Conservation (phyloP, 2,888 invertebrate genomes). For the Ectemnius lituratus region DNA sequence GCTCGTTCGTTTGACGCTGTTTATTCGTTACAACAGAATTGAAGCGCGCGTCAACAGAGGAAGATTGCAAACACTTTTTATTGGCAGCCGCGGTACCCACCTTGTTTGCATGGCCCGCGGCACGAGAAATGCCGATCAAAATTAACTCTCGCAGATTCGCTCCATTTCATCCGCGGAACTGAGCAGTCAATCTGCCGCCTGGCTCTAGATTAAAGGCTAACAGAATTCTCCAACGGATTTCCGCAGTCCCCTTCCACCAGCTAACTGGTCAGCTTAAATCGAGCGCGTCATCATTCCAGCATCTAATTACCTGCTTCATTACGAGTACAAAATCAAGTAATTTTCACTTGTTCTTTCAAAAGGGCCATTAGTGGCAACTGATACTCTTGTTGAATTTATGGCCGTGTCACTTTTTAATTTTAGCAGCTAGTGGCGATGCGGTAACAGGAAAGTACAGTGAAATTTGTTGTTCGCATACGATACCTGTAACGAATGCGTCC, state of each 20-base stretch:
- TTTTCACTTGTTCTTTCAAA: too few relatives aligned
- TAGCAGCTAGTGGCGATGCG: slow-evolving; percentile 45
- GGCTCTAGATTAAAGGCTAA: not conserved
- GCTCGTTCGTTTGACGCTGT: slow-evolving; percentile 38
- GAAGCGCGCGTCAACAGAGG: slow-evolving; percentile 69
- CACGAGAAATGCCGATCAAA: slow-evolving; percentile 40
- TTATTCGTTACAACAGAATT: slow-evolving; percentile 70
- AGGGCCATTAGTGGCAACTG: too few relatives aligned
- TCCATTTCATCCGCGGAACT: slow-evolving; percentile 20
- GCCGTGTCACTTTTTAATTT: slow-evolving; percentile 53
- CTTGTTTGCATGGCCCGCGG: slow-evolving; percentile 40
- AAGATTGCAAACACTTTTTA: slow-evolving; percentile 69
- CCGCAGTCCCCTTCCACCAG: not conserved
- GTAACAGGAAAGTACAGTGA: slow-evolving; percentile 47
- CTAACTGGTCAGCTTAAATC: too few relatives aligned
- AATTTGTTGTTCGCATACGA: slow-evolving; percentile 55
- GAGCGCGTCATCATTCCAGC: too few relatives aligned
- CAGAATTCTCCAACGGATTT: not conserved
- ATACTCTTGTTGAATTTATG: too few relatives aligned
- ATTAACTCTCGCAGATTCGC: slow-evolving; percentile 43
- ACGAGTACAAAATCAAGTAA: too few relatives aligned
- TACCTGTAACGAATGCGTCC: slow-evolving; percentile 60
- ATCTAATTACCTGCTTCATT: too few relatives aligned
- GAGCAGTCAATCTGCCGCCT: not conserved
- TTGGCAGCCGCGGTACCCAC: slow-evolving; percentile 45